These are phyloP conservation scores for Urechis unicinctus DNA, from an alignment of 2,888 invertebrate species.

Conservation along the genomic window DNA sequence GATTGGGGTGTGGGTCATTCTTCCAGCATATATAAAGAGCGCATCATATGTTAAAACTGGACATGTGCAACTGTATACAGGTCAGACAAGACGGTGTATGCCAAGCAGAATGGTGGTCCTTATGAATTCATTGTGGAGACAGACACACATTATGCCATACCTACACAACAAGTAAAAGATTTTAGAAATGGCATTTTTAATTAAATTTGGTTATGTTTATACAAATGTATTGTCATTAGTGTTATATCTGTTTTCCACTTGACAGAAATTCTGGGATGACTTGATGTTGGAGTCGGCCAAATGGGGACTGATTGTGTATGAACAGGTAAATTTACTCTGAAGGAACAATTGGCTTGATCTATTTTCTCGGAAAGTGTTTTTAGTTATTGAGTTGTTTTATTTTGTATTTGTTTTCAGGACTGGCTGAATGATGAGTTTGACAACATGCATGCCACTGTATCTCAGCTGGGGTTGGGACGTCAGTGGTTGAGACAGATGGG, in stretches of 20 bases:
- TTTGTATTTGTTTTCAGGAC: constrained; percentile 17
- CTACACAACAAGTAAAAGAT: constrained; percentile 12
- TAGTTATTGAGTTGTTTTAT: no score
- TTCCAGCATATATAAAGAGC: no score
- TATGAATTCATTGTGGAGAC: constrained; percentile 28
- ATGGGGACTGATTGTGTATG: constrained; percentile 24
- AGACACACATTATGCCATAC: constrained; percentile 13
- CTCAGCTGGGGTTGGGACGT: constrained; percentile 21
- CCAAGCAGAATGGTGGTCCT: constrained; percentile 38
- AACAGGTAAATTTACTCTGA: constrained; percentile 22
- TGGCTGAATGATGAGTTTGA: constrained; percentile 29
- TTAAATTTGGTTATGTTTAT: no score
- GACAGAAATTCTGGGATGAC: constrained; percentile 24
- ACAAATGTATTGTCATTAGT: not conserved
- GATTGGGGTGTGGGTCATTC: no score
- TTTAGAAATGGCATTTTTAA: not conserved
- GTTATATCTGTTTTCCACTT: not conserved
- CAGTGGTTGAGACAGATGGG: constrained; percentile 30
- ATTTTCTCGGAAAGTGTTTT: no score
- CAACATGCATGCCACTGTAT: constrained; percentile 16
- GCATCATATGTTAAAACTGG: no score
- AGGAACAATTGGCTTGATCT: no score
- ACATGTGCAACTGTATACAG: no score
- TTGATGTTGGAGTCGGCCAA: constrained; percentile 17
- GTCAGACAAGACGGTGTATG: constrained; percentile 35